Base-by-base conservation (phyloP, 2,113 vertebrate genomes). In the Siniperca chuatsi region DNA sequence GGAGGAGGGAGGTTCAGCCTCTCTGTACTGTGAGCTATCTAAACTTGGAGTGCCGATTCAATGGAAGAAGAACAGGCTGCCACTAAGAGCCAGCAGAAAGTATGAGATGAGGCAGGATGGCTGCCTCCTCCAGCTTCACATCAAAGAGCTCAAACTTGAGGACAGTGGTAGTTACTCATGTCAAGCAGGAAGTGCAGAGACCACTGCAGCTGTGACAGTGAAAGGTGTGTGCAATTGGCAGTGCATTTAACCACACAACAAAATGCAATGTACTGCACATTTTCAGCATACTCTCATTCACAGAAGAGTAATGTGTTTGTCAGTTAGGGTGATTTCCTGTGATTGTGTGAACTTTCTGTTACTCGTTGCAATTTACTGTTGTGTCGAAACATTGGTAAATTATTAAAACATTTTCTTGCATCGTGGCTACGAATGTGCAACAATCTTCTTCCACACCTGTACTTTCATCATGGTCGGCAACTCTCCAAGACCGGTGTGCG, bases 81-180 rank as follows among this genome's bases (percentile, higher is more conserved):
- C 94, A 0, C 93, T 98, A 0, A 94, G 44, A 0, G 2, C 84
- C 12, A 89, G 86, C 88, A 94, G 84, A 70, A 95, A 94, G 78
- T 82, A n/a, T 65, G 96, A 88, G 85, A 96, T 95, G 95, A 96
- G 86, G 60, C 93, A 95, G 42, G 82, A 94, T 9, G 87, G 93
- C 66, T 93, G 93, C 69, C 42, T 94, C 37, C 88, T 94, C 1
- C 90, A 92, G 82, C 92, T 95, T 0, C 70, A 88, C 57, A 92
- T 95, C 81, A 83, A 86, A 71, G 82, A 16, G 6, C 85, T 98
- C 66, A 91, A 80, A 78, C 83, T 40, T 54, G 90, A 92, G 67
- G 94, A 95, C 78, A 90, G 89, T 4, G 94, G 90, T 48, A 92
- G 75, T 79, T 95, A 94, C 85, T 66, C 79, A 1, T 95, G 93